Conservation (phyloP, 2,797 vertebrate genomes). For the Anguilla pacifica region DNA sequence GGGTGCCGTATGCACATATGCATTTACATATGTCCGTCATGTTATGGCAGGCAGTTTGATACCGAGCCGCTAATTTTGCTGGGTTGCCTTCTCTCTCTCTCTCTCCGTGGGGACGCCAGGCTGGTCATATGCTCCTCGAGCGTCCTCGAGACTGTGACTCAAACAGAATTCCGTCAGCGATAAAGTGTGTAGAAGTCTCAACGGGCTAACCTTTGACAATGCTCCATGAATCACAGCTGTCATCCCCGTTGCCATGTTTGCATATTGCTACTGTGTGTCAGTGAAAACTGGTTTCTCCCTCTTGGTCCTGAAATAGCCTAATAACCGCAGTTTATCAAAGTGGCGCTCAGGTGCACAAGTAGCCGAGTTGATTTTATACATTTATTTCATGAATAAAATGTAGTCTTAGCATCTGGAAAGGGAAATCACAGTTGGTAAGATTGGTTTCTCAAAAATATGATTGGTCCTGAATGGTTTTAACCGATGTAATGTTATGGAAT, state of each 20-base stretch:
- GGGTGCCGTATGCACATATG: no score
- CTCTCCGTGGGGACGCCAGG: neutral
- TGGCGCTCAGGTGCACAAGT: neutral
- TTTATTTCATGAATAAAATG: neutral
- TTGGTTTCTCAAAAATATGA: neutral
- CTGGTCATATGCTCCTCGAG: no score
- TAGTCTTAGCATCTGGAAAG: neutral
- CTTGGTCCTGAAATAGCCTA: neutral
- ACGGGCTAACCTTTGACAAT: no score
- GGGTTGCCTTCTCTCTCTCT: neutral
- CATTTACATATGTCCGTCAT: no score
- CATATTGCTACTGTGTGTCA: neutral
- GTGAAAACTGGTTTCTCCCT: neutral
- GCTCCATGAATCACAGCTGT: no score
- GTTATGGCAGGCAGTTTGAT: no score
- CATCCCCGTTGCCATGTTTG: neutral
- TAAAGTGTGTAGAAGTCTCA: no score
- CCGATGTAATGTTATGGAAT: neutral
- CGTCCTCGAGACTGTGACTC: no score
- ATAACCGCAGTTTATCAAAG: neutral
- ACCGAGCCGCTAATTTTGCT: neutral
- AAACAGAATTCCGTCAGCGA: no score
- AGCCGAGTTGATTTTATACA: neutral
- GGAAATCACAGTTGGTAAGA: no score
- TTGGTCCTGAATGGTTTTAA: neutral